Base-by-base conservation (phyloP, 2,797 vertebrate genomes). In the Tenualosa thibaudeaui region DNA sequence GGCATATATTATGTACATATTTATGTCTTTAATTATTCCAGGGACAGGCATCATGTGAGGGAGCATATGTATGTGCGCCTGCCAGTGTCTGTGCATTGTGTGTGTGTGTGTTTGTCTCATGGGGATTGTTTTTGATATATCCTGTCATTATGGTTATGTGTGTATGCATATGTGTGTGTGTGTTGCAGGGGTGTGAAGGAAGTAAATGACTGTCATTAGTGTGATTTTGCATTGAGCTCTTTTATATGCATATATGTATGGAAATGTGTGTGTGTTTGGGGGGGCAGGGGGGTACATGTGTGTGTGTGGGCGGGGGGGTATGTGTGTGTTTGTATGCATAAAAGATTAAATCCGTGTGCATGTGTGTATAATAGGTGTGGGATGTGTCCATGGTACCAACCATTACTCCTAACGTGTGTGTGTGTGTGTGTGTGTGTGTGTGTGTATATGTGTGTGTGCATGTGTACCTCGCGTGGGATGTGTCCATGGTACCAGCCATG, bases 401-500 rank as follows among this genome's bases (percentile, higher is more conserved):
- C 51, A 53, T 53, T 10, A 53, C 51, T 10, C 7, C 51, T 53
- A 10, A 17, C 5, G 54, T 56, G 19, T 56, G 54, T 56, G 19
- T 56, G 54, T 56, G 54, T 56, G 19, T 56, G 54, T 56, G 19
- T 58, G 19, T 58, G 56, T 58, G 4, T 58, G 56, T 58, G 43
- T 46, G 19, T 62, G 65, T 8, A 26, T 83, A n/a, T 26, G n/a
- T 50, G 71, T 84, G 46, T 15, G 37, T 82, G 31, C 15, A 12
- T 43, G 8, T 93, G 93, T 92, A 99, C 98, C 97, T 99, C 98
- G 51, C 97, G 94, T 56, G 98, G 98, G 86, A 99, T 97, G 93
- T 97, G 98, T 85, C 98, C 98, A 0, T 99, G 98, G 94, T 99
- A 99, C 98, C 98, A 99, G 91, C 97, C 97, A 0, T 99, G 98